Percentiles rank a stretch among this genome's conserved stretches.
These are phyloP conservation scores for Dendroctonus valens DNA, from an alignment of 1,140 invertebrate species.

Conservation along the genomic window DNA sequence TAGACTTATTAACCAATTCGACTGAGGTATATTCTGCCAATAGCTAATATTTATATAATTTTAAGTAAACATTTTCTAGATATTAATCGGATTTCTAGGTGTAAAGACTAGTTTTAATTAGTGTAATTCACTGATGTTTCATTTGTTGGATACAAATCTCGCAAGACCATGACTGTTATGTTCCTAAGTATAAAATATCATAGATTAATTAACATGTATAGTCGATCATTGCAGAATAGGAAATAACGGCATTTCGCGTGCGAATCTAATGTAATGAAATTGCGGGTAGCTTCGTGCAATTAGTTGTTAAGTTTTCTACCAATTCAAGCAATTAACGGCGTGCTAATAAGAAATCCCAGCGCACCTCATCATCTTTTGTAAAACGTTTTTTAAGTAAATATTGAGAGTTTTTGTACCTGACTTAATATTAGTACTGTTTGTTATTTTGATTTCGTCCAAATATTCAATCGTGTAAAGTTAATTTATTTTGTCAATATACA, in stretches of 20 bases:
- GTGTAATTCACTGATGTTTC: background rate
- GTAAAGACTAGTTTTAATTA: too few relatives aligned
- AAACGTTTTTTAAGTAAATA: background rate
- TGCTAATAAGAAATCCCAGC: background rate
- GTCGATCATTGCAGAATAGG: too few relatives aligned
- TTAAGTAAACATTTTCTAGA: background rate
- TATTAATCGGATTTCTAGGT: too few relatives aligned
- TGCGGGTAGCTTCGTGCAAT: conserved; percentile 1
- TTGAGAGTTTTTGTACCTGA: conserved; percentile 35
- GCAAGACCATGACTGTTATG: conserved; percentile 37
- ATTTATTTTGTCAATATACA: background rate
- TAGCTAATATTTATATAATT: conserved; percentile 14
- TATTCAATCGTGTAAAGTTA: conserved; percentile 13
- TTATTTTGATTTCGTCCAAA: conserved; percentile 39
- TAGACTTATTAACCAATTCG: background rate
- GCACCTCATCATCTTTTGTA: conserved; percentile 1
- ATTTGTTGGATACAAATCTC: conserved; percentile 21
- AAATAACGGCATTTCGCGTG: too few relatives aligned
- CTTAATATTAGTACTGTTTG: conserved; percentile 22
- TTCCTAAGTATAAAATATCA: conserved; percentile 23
- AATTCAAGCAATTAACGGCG: background rate
- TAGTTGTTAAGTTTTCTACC: conserved; percentile 8
- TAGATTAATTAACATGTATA: too few relatives aligned
- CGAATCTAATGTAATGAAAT: background rate
- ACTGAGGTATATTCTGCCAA: conserved; percentile 19